Percentiles rank a stretch among this genome's conserved stretches.
Evolutionary conservation across 2,797 vertebrate species (phyloP).

Genomic region (Merluccius polli): DNA sequence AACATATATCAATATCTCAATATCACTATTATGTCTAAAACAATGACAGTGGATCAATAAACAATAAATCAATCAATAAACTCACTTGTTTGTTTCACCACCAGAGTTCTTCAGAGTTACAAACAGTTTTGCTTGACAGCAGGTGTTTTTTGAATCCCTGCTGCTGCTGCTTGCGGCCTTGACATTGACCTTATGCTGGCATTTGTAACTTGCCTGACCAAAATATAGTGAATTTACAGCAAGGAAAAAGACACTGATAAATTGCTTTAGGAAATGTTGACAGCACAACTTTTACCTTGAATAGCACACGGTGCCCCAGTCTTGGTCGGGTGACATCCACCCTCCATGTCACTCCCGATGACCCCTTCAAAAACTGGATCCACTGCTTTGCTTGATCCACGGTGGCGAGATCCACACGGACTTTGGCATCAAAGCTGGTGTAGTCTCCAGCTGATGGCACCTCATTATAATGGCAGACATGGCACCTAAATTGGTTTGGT

Average conservation of each 20-base stretch:
- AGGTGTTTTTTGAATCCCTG: neutral
- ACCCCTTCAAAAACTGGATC: neutral
- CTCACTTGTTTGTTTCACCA: neutral
- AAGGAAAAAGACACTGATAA: neutral
- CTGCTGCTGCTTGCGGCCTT: slow-evolving; percentile 1
- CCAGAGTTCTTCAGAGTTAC: neutral
- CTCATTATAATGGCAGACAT: neutral
- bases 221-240: neutral
- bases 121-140: neutral
- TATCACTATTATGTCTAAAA: neutral
- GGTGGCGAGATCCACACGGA: neutral
- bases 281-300: neutral
- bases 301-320: slow-evolving; percentile 1
- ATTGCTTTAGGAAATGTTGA: neutral
- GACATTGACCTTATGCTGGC: neutral
- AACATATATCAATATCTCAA: too few relatives aligned
- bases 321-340: neutral
- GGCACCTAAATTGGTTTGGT: neutral
- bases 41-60: neutral
- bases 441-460: neutral
- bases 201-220: neutral
- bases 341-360: neutral
- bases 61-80: neutral
- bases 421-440: neutral
- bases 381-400: neutral